Evolutionary conservation across 2,888 invertebrate genomes (phyloP).

Genomic region (Abscondita cerata): DNA sequence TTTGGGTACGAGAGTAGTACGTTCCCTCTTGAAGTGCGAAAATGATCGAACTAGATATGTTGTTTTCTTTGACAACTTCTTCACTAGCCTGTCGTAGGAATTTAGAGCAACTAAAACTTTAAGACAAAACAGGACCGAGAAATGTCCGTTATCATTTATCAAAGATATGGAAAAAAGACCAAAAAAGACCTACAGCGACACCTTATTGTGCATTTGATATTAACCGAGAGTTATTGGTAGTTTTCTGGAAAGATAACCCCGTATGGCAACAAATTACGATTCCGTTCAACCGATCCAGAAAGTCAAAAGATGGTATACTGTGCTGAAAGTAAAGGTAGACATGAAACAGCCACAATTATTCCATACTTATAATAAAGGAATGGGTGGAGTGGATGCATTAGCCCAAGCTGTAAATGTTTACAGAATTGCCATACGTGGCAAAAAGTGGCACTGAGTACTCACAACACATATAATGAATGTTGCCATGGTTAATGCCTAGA

Average conservation of each 20-base stretch:
- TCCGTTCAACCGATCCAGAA: not conserved
- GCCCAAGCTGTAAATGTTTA: not conserved
- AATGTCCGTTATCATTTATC: not conserved
- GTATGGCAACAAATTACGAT: not conserved
- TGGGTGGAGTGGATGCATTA: not conserved
- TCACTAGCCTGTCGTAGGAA: not conserved
- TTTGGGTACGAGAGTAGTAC: too few relatives aligned
- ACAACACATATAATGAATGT: not conserved
- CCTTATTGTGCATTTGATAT: not conserved
- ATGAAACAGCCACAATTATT: not conserved
- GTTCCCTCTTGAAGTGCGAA: too few relatives aligned
- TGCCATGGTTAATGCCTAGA: not conserved
- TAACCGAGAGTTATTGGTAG: too few relatives aligned
- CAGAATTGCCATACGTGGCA: too few relatives aligned
- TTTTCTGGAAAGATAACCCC: too few relatives aligned
- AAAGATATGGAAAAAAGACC: not conserved
- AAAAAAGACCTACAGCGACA: not conserved
- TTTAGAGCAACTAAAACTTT: not conserved
- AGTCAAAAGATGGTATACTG: not conserved
- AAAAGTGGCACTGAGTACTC: too few relatives aligned
- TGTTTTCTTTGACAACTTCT: not conserved
- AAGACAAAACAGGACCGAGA: not conserved
- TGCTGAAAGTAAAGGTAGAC: not conserved
- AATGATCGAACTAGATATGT: too few relatives aligned
- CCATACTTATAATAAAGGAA: not conserved